Evolutionary conservation across 2,888 invertebrate genomes (phyloP).

Genomic region (Auanema sp.): DNA sequence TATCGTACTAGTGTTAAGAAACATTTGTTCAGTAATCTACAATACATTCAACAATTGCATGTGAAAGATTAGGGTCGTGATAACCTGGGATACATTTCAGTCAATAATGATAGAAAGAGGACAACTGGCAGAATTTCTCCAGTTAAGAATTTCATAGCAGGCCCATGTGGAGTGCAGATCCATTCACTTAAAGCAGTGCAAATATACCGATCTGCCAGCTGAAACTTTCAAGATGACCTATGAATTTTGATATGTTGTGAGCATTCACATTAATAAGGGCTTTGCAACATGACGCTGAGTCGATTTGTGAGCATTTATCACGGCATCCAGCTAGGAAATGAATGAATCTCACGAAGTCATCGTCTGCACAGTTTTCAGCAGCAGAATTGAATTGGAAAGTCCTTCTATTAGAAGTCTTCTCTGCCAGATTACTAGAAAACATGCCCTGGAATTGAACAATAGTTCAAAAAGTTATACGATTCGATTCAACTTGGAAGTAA

Average conservation of each 20-base stretch:
- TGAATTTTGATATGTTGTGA: background rate
- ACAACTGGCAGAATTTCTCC: constrained; percentile 42
- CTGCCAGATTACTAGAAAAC: constrained; percentile 49
- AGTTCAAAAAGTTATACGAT: too few relatives aligned
- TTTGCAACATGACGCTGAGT: constrained; percentile 35
- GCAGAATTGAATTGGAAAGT: constrained; percentile 40
- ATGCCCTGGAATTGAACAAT: constrained; percentile 38
- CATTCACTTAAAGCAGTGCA: constrained; percentile 39
- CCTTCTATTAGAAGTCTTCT: constrained; percentile 38
- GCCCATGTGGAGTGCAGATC: constrained; percentile 44
- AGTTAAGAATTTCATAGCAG: constrained; percentile 35
- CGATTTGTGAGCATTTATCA: constrained; percentile 23
- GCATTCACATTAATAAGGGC: constrained; percentile 24
- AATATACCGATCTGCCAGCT: constrained; percentile 58
- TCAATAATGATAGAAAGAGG: constrained; percentile 34
- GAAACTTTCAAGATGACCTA: constrained; percentile 17
- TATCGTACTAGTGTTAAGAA: too few relatives aligned
- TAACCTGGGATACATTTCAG: constrained; percentile 21
- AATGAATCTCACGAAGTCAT: constrained; percentile 48
- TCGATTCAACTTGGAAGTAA: constrained; percentile 52
- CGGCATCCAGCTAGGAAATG: constrained; percentile 45
- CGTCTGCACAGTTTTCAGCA: constrained; percentile 29
- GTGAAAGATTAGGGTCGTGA: too few relatives aligned
- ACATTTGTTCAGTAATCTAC: background rate
- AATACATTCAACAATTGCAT: background rate